Evolutionary conservation across 2,797 vertebrate genomes (phyloP).

Genomic region (Liasis olivaceus): DNA sequence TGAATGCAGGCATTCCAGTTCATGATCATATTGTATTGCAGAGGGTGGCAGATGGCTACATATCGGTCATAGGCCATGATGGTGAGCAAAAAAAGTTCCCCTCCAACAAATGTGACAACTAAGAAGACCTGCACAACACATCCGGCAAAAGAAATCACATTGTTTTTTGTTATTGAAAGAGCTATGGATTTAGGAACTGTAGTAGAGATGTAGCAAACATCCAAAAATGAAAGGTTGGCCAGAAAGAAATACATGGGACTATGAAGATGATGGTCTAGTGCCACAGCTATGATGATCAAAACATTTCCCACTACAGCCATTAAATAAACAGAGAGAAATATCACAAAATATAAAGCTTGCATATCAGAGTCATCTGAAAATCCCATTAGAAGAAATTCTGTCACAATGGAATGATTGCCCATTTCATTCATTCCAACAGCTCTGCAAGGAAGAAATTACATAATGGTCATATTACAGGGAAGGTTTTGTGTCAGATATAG

Average conservation of each 20-base stretch:
- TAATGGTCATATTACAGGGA: not conserved
- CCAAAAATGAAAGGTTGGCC: not conserved
- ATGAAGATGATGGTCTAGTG: not conserved
- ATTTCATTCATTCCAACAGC: not conserved
- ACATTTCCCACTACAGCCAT: not conserved
- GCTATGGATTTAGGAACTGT: not conserved
- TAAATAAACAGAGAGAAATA: not conserved
- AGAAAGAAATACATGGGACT: slow-evolving; percentile 5
- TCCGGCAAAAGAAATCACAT: not conserved
- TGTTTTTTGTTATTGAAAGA: not conserved
- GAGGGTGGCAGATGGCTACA: not conserved
- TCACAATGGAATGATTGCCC: not conserved
- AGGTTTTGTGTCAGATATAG: not conserved
- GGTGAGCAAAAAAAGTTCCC: not conserved
- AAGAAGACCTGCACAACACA: not conserved
- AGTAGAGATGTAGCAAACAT: not conserved
- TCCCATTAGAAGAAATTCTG: not conserved
- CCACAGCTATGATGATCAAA: not conserved
- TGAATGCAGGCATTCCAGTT: not conserved
- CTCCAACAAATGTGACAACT: not conserved
- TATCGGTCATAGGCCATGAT: slow-evolving; percentile 9
- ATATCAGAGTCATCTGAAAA: not conserved
- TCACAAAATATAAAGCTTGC: not conserved
- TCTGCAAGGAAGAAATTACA: not conserved
- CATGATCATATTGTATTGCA: not conserved